These are phyloP conservation scores for Malthinus seriepunctatus DNA, from an alignment of 2,888 invertebrate genomes.

Conservation along the genomic window DNA sequence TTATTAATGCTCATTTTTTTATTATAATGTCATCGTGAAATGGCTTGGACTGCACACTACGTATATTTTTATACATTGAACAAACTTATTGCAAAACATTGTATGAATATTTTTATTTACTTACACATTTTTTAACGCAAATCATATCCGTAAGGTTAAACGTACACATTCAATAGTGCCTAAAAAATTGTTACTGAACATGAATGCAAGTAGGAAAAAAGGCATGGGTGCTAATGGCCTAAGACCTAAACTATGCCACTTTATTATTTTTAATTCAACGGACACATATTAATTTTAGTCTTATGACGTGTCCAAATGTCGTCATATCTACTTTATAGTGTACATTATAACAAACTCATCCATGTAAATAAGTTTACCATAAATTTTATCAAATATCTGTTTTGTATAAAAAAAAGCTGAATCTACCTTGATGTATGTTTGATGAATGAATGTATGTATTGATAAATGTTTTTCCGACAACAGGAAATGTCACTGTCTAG, in stretches of 20 bases:
- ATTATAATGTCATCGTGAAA: constrained; percentile 33
- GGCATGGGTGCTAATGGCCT: constrained; percentile 30
- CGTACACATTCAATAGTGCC: constrained; percentile 52
- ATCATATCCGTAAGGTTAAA: constrained; percentile 54
- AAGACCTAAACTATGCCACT: constrained; percentile 20
- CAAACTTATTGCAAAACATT: constrained; percentile 51
- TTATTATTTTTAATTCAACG: constrained; percentile 8
- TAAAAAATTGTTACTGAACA: constrained; percentile 36
- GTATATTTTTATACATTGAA: constrained; percentile 58
- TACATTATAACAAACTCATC: constrained; percentile 47
- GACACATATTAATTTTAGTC: constrained; percentile 1
- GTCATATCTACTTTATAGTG: constrained; percentile 41
- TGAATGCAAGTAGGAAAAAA: constrained; percentile 22
- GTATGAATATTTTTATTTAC: constrained; percentile 55
- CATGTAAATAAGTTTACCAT: constrained; percentile 52
- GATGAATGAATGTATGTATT: constrained; percentile 44
- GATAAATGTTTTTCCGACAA: constrained; percentile 52
- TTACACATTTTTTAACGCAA: constrained; percentile 50
- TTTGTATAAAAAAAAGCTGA: constrained; percentile 42
- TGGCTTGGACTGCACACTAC: constrained; percentile 56
- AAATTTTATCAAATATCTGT: constrained; percentile 52
- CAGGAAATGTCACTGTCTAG: constrained; percentile 57
- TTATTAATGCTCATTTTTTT: constrained; percentile 35
- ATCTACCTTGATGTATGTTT: constrained; percentile 27
- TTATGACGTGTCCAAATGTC: constrained; percentile 15